These are phyloP conservation scores for Misgurnus mizolepis DNA, from an alignment of 2,113 vertebrate genomes.

Conservation along the genomic window DNA sequence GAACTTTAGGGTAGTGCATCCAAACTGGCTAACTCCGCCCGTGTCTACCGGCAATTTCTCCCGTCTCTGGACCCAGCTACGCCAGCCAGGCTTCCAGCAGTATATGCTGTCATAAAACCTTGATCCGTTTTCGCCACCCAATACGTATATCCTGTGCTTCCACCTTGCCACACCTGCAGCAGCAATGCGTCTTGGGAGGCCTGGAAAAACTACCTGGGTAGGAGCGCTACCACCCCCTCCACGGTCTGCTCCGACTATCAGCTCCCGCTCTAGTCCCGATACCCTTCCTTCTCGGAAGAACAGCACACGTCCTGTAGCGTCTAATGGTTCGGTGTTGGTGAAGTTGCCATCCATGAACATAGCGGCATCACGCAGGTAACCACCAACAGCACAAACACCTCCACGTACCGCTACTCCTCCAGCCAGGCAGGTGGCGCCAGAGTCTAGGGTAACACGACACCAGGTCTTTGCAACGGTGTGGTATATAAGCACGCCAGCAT, in stretches of 20 bases:
- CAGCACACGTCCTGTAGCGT: conserved; percentile 77
- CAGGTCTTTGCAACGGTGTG: conserved; percentile 75
- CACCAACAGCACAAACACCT: conserved; percentile 79
- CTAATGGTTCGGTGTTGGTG: conserved; percentile 76
- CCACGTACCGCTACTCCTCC: conserved; percentile 79
- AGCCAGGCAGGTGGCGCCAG: conserved; percentile 77
- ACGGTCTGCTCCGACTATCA: conserved; percentile 64
- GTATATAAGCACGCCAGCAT: conserved; percentile 81
- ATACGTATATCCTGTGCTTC: conserved; percentile 80
- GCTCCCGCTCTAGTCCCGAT: conserved; percentile 70
- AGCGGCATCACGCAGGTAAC: conserved; percentile 78
- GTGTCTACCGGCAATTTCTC: conserved; percentile 79
- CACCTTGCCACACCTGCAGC: conserved; percentile 78
- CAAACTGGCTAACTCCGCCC: conserved; percentile 79
- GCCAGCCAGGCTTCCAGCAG: conserved; percentile 83
- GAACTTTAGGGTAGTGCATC: conserved; percentile 80
- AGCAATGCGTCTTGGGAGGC: conserved; percentile 75
- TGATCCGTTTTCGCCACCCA: conserved; percentile 79
- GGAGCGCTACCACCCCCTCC: conserved; percentile 68
- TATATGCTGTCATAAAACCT: conserved; percentile 79
- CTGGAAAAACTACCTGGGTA: conserved; percentile 77
- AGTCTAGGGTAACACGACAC: conserved; percentile 77
- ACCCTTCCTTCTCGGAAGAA: conserved; percentile 78
- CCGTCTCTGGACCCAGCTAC: conserved; percentile 80
- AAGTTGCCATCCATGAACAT: conserved; percentile 77